phyloP scores from a whole-genome alignment of 2,797 vertebrate genomes.

The Galaxias olidus region DNA sequence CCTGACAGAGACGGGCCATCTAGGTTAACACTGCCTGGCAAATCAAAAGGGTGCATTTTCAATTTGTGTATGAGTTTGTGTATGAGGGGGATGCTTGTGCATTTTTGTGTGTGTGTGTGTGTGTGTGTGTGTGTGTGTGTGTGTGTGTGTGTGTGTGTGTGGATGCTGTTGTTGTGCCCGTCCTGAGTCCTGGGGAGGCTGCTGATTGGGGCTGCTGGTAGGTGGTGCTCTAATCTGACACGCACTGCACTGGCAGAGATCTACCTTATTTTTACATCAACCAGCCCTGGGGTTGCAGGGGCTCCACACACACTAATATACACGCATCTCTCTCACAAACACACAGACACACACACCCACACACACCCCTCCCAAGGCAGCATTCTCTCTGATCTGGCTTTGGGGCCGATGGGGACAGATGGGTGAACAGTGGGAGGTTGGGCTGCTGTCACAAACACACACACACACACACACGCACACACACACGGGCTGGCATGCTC shows the following conservation, averaged over 20 bases:
- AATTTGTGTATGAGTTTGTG: background rate
- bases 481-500: constrained; percentile 33
- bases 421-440: constrained; percentile 74
- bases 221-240: constrained; percentile 72
- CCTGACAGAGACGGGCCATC: no score
- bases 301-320: constrained; percentile 36
- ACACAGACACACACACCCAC: constrained; percentile 3
- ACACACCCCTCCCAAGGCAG: constrained; percentile 45
- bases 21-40: no score
- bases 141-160: constrained; percentile 33
- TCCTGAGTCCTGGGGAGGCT: constrained; percentile 61
- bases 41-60: no score
- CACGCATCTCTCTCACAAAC: constrained; percentile 30
- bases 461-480: constrained; percentile 30
- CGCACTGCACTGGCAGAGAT: constrained; percentile 54
- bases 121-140: constrained; percentile 16
- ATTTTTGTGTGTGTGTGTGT: background rate
- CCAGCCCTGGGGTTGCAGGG: constrained; percentile 61
- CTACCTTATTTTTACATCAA: constrained; percentile 68
- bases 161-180: constrained; percentile 29
- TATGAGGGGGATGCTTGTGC: background rate
- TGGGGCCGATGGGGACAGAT: constrained; percentile 71
- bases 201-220: constrained; percentile 66
- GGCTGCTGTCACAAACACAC: constrained; percentile 49
- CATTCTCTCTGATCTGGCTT: constrained; percentile 69